These are phyloP conservation scores for Etia nguti DNA, from an alignment of 2,113 vertebrate genomes.

Conservation along the genomic window DNA sequence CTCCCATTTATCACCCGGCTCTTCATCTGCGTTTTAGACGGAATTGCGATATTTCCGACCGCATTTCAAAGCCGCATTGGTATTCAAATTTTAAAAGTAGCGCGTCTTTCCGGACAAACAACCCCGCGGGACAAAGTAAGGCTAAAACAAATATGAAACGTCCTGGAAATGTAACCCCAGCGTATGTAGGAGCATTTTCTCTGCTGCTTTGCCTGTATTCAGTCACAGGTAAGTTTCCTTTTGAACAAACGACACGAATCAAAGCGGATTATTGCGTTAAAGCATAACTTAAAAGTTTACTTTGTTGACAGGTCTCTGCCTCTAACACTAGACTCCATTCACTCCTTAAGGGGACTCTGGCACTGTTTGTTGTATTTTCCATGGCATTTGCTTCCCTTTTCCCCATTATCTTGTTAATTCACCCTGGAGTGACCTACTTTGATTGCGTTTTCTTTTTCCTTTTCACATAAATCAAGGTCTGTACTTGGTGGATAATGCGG, in stretches of 20 bases:
- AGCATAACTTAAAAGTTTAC: not conserved
- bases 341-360: not conserved
- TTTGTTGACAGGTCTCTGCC: not conserved
- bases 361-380: not conserved
- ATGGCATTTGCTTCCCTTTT: not conserved
- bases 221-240: conserved; percentile 58
- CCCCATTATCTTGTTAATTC: not conserved
- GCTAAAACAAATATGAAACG: conserved; percentile 44
- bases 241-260: not conserved
- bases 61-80: conserved; percentile 25
- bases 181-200: not conserved
- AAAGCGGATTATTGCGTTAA: not conserved
- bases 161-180: not conserved
- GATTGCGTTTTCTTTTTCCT: not conserved
- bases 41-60: conserved; percentile 2
- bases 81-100: not conserved
- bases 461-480: not conserved
- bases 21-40: not conserved
- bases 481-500: not conserved
- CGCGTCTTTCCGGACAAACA: not conserved
- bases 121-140: not conserved
- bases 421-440: not conserved
- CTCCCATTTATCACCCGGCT: not conserved
- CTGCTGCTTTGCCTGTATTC: conserved; percentile 35
- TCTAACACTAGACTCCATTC: not conserved